A percentile compares a stretch with the other conserved stretches of the same genome.
phyloP scores from a whole-genome alignment of 2,797 vertebrate genomes.

The Epinephelus malabaricus region DNA sequence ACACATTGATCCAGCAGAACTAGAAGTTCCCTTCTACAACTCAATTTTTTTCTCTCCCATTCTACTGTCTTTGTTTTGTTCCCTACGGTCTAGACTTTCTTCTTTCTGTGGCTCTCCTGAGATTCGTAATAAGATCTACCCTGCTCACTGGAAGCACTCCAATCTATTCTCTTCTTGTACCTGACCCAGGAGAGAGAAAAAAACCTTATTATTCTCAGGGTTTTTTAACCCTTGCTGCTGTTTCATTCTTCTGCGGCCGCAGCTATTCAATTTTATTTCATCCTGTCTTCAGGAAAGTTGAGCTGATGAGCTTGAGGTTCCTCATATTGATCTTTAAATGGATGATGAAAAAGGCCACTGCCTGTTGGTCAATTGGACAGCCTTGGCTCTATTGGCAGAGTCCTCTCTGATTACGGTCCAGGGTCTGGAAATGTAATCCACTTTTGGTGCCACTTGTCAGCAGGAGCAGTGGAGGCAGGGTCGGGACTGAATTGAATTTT shows the following conservation, averaged over 20 bases:
- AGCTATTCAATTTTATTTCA: slow-evolving; percentile 64
- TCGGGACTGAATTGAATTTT: slow-evolving; percentile 30
- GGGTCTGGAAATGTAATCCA: slow-evolving; percentile 62
- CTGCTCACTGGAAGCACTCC: slow-evolving; percentile 62
- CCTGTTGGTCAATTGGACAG: slow-evolving; percentile 66
- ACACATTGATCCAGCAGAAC: not conserved
- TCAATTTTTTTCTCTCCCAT: slow-evolving; percentile 5
- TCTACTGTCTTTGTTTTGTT: slow-evolving; percentile 1
- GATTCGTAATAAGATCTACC: slow-evolving; percentile 62
- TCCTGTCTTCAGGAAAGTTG: slow-evolving; percentile 65
- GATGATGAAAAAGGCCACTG: slow-evolving; percentile 78
- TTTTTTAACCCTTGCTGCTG: slow-evolving; percentile 24
- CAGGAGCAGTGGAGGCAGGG: slow-evolving; percentile 28
- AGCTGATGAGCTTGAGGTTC: slow-evolving; percentile 74
- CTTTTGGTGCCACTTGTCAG: slow-evolving; percentile 66
- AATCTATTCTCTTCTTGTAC: slow-evolving; percentile 61
- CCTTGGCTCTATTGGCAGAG: slow-evolving; percentile 60
- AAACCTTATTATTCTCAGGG: slow-evolving; percentile 34
- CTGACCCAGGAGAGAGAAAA: slow-evolving; percentile 44
- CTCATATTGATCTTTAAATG: slow-evolving; percentile 82
- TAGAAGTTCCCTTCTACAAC: not conserved
- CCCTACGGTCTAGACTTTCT: slow-evolving; percentile 8
- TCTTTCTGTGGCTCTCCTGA: slow-evolving; percentile 19
- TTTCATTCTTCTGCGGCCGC: slow-evolving; percentile 49
- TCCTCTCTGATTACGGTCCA: slow-evolving; percentile 62